Conservation (phyloP, 2,888 invertebrate genomes). For the Mimumesa dahlbomi region DNA sequence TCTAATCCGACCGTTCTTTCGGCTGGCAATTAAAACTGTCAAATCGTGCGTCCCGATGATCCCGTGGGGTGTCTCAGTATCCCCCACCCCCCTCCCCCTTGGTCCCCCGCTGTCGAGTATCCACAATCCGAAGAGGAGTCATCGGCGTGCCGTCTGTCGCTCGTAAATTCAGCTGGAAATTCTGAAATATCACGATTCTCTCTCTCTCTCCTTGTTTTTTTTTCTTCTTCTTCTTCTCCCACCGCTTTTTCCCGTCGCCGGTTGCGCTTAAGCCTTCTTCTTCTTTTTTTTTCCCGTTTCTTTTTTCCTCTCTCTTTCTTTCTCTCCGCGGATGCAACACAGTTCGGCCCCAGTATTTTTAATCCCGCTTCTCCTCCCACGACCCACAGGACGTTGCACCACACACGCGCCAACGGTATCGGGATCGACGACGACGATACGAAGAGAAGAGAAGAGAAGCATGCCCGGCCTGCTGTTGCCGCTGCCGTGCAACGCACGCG, state of each 20-base stretch:
- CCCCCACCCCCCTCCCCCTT: too few species aligned
- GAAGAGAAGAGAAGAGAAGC: conserved; percentile 12
- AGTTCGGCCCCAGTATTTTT: conserved; percentile 52
- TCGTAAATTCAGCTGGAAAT: conserved; percentile 59
- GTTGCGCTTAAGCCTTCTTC: conserved; percentile 12
- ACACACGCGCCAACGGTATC: conserved; percentile 53
- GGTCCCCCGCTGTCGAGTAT: neutral
- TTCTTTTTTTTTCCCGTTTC: too few species aligned
- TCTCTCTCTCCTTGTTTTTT: neutral
- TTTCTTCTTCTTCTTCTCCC: conserved; percentile 1
- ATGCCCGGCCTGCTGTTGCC: too few species aligned
- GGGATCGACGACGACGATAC: too few species aligned
- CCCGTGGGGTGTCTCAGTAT: too few species aligned
- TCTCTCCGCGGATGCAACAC: neutral
- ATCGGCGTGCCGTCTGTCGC: conserved; percentile 55
- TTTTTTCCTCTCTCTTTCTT: conserved; percentile 32
- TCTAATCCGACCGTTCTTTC: too few species aligned
- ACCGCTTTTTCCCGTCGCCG: neutral
- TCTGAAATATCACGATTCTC: conserved; percentile 62
- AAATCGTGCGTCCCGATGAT: too few species aligned
- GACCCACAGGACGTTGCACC: conserved; percentile 61
- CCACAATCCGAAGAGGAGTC: conserved; percentile 33
- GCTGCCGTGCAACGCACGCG: conserved; percentile 9
- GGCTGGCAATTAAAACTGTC: too few species aligned
- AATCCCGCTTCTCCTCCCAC: conserved; percentile 51